Conservation (phyloP, 2,113 vertebrate species). For the Crotophaga sulcirostris region DNA sequence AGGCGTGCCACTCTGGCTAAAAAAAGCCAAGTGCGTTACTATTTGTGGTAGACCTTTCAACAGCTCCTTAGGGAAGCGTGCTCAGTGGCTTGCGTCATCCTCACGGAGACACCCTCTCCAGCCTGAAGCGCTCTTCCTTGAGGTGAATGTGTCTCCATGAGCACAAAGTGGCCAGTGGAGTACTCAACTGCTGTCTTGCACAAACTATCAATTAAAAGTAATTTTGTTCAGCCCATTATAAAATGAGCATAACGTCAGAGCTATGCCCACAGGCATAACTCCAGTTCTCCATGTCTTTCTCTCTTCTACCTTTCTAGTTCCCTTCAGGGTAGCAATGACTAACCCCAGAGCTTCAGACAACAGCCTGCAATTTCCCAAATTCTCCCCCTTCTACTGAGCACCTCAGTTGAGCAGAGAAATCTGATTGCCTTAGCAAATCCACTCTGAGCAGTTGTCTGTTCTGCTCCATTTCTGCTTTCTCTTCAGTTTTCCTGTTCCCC, state of each 20-base stretch:
- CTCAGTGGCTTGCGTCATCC: neutral
- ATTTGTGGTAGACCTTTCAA: constrained; percentile 43
- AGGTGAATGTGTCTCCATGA: neutral
- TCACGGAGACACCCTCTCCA: neutral
- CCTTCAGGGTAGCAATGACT: neutral
- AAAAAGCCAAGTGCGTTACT: constrained; percentile 47
- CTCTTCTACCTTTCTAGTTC: neutral
- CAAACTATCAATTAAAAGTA: neutral
- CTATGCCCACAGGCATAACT: neutral
- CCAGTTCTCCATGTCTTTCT: neutral
- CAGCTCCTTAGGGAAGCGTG: constrained; percentile 12
- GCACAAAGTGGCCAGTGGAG: neutral
- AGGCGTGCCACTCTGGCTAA: neutral
- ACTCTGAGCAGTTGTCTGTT: neutral
- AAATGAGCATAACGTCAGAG: neutral
- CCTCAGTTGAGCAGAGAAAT: neutral
- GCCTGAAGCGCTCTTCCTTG: neutral
- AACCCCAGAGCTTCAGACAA: neutral
- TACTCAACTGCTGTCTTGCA: neutral
- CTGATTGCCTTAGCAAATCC: neutral
- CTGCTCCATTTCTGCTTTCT: neutral
- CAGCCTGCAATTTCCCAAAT: neutral
- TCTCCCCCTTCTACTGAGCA: neutral
- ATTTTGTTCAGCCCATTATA: neutral
- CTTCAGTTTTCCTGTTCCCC: neutral